These are phyloP conservation scores for Caenorhabditis sp. DNA, from an alignment of 2,888 invertebrate genomes.

Conservation along the genomic window DNA sequence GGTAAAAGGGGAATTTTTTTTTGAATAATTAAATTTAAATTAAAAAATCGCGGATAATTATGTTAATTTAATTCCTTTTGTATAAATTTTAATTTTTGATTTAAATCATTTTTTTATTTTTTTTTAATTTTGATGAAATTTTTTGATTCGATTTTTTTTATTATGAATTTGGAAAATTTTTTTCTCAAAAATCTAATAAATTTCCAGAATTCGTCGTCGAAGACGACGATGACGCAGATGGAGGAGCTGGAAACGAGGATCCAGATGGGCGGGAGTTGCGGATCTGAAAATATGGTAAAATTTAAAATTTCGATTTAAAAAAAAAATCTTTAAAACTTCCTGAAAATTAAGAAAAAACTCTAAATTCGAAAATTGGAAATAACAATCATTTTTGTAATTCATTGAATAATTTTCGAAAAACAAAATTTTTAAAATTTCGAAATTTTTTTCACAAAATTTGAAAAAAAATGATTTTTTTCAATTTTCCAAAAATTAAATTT, in stretches of 20 bases:
- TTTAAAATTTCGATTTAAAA: background rate
- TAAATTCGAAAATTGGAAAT: too few species aligned
- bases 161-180: too few species aligned
- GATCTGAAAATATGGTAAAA: background rate
- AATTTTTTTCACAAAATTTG: too few species aligned
- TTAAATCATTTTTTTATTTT: background rate
- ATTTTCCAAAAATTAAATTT: too few species aligned
- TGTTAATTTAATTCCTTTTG: background rate
- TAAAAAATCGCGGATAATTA: background rate
- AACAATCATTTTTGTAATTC: too few species aligned
- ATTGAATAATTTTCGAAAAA: too few species aligned
- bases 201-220: slow-evolving; percentile 10
- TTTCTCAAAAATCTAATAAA: slow-evolving; percentile 2
- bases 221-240: background rate
- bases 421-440: too few species aligned
- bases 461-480: too few species aligned
- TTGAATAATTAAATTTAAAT: background rate
- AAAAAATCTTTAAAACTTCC: background rate
- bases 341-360: background rate
- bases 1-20: background rate
- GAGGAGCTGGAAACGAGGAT: background rate
- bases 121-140: background rate
- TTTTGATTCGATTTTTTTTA: too few species aligned
- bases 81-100: background rate
- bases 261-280: slow-evolving; percentile 4